Evolutionary conservation across 1,140 invertebrate genomes (phyloP).

Genomic region (Drosophila lowei): DNA sequence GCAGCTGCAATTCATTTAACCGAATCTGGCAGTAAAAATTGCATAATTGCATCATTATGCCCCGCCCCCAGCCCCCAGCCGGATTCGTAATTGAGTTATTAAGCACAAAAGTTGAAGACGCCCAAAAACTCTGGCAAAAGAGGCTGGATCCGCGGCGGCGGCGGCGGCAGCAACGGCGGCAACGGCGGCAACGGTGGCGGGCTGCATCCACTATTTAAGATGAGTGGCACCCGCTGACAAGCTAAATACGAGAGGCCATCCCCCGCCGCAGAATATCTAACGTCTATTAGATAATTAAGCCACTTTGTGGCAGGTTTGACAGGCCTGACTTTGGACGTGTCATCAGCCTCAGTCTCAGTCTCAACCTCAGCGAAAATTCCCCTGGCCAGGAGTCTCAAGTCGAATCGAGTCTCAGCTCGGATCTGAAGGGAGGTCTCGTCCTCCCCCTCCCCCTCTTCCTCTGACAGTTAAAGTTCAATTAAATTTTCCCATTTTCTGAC

Average conservation of each 20-base stretch:
- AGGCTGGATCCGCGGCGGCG: no score
- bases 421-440: no score
- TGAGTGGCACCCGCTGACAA: constrained; percentile 72
- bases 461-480: constrained; percentile 75
- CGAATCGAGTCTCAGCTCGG: no score
- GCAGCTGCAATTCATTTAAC: constrained; percentile 69
- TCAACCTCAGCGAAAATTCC: no score
- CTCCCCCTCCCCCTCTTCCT: no score
- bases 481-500: constrained; percentile 53
- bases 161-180: no score
- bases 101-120: constrained; percentile 53
- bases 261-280: constrained; percentile 32
- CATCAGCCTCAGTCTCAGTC: constrained; percentile 10
- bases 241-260: constrained; percentile 49
- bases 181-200: no score
- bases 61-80: neutral
- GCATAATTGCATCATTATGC: constrained; percentile 68
- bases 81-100: constrained; percentile 67
- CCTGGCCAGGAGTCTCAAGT: no score
- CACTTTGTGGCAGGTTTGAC: constrained; percentile 79
- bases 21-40: constrained; percentile 39
- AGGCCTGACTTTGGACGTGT: constrained; percentile 73
- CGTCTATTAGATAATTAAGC: constrained; percentile 81
- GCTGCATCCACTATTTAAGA: constrained; percentile 56
- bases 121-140: constrained; percentile 16